Evolutionary conservation across 30 jellyfish, hydroid and myxozoan genomes (phyloP), one percentile per base, ranked within the genome.

Genomic region (Nemopilema nomurai): DNA sequence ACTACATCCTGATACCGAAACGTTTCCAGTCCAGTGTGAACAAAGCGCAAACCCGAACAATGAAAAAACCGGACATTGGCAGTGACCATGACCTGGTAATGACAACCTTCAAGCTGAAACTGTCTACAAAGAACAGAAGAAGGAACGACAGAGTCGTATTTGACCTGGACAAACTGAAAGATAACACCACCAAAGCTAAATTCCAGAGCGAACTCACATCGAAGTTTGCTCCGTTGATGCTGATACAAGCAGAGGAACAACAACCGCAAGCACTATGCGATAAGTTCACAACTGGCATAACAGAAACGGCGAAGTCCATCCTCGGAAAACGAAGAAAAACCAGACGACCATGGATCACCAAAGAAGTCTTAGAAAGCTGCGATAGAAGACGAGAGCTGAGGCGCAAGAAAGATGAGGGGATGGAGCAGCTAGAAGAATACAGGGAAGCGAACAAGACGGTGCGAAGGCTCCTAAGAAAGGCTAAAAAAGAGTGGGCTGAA

Each of bases 291-390:
- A 28, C 41, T 28, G 65, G 22, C 49, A 27, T 63, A 28, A 62
- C 67, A 27, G 52, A 63, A 28, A 32, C 68, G 29, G 89, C 89
- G 62, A 74, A 66, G 74, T 41, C 69, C 32, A 69, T 25, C 30
- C 74, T 67, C 19, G 85, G 85, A 17, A 83, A 83, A 30, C 57
- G 66, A 13, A 41, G 80, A 49, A 27, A 18, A 53, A 83, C 62
- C 69, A 83, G 52, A 77, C 52, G 52, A 72, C 92, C 88, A 9
- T 83, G 88, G 92, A 83, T 83, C 32, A 83, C 88, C 22, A 28
- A 16, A 16, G 79, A 71, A 24, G 80, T 83, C 19, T 31, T 70
- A 30, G 88, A 71, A 29, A 24, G 25, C 79, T 70, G 79, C 27
- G 92, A 83, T 64, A 32, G 52, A 32, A 23, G 88, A 27, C 32